Conservation (phyloP, 1,140 invertebrate species). For the Venustaconcha ellipsiformis region DNA sequence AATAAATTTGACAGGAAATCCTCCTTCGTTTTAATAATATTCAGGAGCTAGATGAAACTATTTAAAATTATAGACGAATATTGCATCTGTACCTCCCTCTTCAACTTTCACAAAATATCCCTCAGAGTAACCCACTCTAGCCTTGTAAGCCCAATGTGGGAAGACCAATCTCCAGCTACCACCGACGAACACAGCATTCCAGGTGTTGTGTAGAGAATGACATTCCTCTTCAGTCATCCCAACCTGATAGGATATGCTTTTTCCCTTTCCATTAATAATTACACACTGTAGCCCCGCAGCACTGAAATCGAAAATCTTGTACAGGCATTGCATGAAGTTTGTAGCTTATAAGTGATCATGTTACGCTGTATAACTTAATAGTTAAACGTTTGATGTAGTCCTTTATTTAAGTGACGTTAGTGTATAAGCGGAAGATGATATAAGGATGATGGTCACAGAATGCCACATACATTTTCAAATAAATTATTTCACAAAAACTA, state of each 20-base stretch:
- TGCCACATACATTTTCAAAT: not conserved
- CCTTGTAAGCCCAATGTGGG: slow-evolving; percentile 27
- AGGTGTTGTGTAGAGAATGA: slow-evolving; percentile 77
- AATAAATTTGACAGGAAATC: no score
- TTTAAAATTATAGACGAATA: slow-evolving; percentile 4
- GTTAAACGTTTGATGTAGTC: not conserved
- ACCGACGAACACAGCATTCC: slow-evolving; percentile 36
- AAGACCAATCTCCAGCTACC: slow-evolving; percentile 39
- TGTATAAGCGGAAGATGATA: not conserved
- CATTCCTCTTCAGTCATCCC: slow-evolving; percentile 78
- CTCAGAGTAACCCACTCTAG: slow-evolving; percentile 4
- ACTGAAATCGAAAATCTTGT: slow-evolving; percentile 71
- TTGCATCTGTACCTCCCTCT: not conserved
- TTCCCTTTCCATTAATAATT: slow-evolving; percentile 97
- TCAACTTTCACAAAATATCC: slow-evolving; percentile 24
- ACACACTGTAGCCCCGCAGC: slow-evolving; percentile 98
- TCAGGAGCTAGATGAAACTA: no score
- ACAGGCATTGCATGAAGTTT: no score
- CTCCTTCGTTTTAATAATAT: no score
- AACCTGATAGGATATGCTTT: slow-evolving; percentile 92
- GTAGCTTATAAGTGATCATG: not conserved
- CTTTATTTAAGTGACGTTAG: not conserved
- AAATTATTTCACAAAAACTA: no score
- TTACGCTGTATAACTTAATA: not conserved
- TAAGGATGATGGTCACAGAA: not conserved